Base-by-base conservation (phyloP, 2,888 invertebrate species). In the Netelia melanura region DNA sequence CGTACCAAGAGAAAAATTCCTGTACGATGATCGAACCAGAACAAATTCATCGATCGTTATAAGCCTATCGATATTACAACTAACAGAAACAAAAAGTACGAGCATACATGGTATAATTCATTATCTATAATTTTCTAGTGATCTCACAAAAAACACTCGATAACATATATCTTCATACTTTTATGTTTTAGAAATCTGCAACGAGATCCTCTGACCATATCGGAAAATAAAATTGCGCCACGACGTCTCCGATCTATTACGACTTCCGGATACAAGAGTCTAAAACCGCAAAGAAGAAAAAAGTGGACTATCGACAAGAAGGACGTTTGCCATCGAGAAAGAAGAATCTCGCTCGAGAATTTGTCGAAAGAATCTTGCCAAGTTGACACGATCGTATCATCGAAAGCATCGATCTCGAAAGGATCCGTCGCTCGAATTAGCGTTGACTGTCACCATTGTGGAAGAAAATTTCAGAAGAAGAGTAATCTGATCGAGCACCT, bases 381-480 rank as follows among this genome's bases (percentile, higher is more conserved):
- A 44, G 23, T 9, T 9, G 17, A 70, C 17, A 21, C 17, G 3
- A 44, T n/a, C 5, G 3, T 0, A 23, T 10, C 10, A 3, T 54
- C 21, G 30, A 11, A 3, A 56, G 70, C 10, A 21, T 44, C 38
- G 52, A 48, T 48, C 9, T 58, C 21, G 17, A 21, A 21, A 21
- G n/a, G 21, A 58, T 17, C 17, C 21, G 2, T 17, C 2, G 3
- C 3, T 11, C 1, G n/a, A 23, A 43, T 14, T 11, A 43, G n/a
- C 5, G 25, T 91, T 44, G 89, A 90, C 61, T 91, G 90, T 82
- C 87, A 90, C 38, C 88, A 91, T 48, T 91, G 91, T 52, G 77
- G 67, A 0, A 87, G 86, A n/a, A 89, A 84, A 25, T 91, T 91
- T 70, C 25, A 72, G 1, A 89, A 86, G 48, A 90, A 90, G 72